Conservation (phyloP, 2,888 invertebrate species). For the Cheilosia pagana region DNA sequence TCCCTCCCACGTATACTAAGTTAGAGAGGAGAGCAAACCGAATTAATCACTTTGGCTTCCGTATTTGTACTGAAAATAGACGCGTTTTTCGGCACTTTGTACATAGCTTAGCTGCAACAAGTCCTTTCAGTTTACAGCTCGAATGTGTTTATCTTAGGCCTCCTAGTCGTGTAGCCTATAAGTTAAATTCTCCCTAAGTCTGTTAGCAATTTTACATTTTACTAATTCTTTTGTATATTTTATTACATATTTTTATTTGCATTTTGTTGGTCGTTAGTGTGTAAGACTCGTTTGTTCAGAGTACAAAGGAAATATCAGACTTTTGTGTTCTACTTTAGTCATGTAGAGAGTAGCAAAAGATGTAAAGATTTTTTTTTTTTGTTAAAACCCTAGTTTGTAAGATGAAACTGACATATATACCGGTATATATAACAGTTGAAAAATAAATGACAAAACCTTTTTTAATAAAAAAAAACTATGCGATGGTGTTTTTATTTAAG, state of each 20-base stretch:
- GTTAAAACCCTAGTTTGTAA: constrained; percentile 45
- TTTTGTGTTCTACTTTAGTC: constrained; percentile 65
- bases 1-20: constrained; percentile 43
- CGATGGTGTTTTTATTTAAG: neutral
- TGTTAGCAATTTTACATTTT: constrained; percentile 53
- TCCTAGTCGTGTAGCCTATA: constrained; percentile 40
- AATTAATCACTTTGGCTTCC: constrained; percentile 71
- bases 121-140: constrained; percentile 13
- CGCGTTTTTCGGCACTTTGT: constrained; percentile 35
- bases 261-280: constrained; percentile 31
- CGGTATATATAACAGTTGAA: constrained; percentile 59
- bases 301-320: constrained; percentile 58
- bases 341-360: neutral
- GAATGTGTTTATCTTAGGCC: constrained; percentile 22
- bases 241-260: constrained; percentile 9
- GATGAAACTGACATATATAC: constrained; percentile 55
- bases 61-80: constrained; percentile 44
- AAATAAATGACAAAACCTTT: constrained; percentile 64
- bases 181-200: constrained; percentile 53
- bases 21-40: constrained; percentile 70
- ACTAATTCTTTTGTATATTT: constrained; percentile 30
- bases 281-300: constrained; percentile 53
- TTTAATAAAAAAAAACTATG: constrained; percentile 44
- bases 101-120: constrained; percentile 48
- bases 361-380: constrained; percentile 27